Evolutionary conservation across 2,888 invertebrate genomes (phyloP).

Genomic region (Lepidonotus clava): DNA sequence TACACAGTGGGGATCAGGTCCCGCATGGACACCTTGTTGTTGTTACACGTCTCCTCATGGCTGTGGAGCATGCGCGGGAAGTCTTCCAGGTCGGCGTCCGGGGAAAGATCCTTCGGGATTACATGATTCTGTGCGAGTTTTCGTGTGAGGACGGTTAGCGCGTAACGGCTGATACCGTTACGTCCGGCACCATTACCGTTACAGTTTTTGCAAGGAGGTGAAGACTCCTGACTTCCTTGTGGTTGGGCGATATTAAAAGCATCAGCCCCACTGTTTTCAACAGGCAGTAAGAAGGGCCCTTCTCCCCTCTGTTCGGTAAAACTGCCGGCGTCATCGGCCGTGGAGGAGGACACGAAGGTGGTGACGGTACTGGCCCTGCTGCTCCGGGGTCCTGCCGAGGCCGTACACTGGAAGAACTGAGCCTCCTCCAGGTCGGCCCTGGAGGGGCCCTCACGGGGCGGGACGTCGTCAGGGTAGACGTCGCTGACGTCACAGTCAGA

Average conservation of each 20-base stretch:
- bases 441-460: not conserved
- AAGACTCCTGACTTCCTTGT: not conserved
- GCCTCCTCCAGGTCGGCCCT: slow-evolving; percentile 34
- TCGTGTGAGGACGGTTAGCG: slow-evolving; percentile 35
- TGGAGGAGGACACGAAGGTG: slow-evolving; percentile 52
- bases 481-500: not conserved
- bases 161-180: slow-evolving; percentile 52
- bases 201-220: slow-evolving; percentile 27
- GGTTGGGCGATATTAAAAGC: no score
- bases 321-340: slow-evolving; percentile 48
- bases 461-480: not conserved
- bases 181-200: not conserved
- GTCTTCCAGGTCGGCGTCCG: slow-evolving; percentile 1
- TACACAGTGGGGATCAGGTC: slow-evolving; percentile 51
- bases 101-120: not conserved
- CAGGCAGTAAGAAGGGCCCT: not conserved
- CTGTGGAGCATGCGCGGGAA: slow-evolving; percentile 53
- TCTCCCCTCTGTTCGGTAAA: not conserved
- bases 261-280: not conserved
- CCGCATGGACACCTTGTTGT: slow-evolving; percentile 34
- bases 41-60: slow-evolving; percentile 49
- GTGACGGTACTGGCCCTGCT: slow-evolving; percentile 54
- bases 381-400: slow-evolving; percentile 18
- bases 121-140: slow-evolving; percentile 55
- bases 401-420: slow-evolving; percentile 38